phyloP scores from a whole-genome alignment of 2,888 invertebrate genomes.

The Fragum fragum region DNA sequence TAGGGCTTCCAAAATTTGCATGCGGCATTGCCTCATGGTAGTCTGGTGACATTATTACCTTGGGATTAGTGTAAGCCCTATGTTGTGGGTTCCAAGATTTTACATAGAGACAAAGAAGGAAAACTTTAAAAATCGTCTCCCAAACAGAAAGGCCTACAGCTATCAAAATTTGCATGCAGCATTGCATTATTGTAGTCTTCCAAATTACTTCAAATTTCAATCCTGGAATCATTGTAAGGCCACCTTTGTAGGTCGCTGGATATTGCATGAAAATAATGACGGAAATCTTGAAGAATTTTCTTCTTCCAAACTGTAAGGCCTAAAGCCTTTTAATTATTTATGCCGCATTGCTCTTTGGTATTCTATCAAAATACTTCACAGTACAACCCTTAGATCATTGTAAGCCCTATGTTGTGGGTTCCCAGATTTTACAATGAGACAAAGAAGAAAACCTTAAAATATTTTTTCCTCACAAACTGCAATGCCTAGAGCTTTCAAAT shows the following conservation, averaged over 20 bases:
- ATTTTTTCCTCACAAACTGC: background rate
- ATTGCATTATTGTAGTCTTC: background rate
- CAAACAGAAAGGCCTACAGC: slow-evolving; percentile 1
- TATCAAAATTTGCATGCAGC: slow-evolving; percentile 8
- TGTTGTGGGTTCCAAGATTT: slow-evolving; percentile 9
- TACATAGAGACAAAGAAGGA: too few relatives aligned
- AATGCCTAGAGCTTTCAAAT: background rate
- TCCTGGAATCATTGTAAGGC: background rate
- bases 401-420: slow-evolving; percentile 11
- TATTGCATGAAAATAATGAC: background rate
- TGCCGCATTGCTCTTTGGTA: background rate
- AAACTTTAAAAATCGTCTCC: slow-evolving; percentile 13
- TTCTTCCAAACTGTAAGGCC: slow-evolving; percentile 3
- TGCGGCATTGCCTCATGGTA: slow-evolving; percentile 9
- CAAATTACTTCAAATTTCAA: background rate
- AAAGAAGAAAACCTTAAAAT: background rate
- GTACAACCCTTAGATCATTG: too few relatives aligned
- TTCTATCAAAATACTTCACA: slow-evolving; percentile 3
- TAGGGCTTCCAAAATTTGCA: slow-evolving; percentile 4
- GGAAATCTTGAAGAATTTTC: slow-evolving; percentile 13
- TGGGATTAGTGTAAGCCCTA: slow-evolving; percentile 5
- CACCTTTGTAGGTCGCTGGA: background rate
- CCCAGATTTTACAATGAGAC: background rate
- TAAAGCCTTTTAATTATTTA: background rate
- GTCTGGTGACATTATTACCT: background rate